Percentiles rank a stretch among this genome's conserved stretches.
These are phyloP conservation scores for Orussus abietinus DNA, from an alignment of 1,140 invertebrate species.

Conservation along the genomic window DNA sequence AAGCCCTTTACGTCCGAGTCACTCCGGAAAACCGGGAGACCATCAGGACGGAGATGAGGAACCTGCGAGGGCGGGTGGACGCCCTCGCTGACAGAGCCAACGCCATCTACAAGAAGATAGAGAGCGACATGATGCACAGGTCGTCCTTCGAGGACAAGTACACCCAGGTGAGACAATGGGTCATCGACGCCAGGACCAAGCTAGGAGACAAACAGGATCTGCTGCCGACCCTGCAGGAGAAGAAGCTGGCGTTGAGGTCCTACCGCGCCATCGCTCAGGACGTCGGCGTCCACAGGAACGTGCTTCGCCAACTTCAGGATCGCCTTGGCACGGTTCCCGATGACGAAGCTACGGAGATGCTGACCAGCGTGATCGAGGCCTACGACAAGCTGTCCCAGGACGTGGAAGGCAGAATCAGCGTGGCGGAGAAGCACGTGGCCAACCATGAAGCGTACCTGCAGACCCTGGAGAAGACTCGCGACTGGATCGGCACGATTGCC, in stretches of 20 bases:
- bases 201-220: slow-evolving; percentile 65
- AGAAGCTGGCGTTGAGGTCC: slow-evolving; percentile 76
- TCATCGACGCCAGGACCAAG: slow-evolving; percentile 69
- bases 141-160: slow-evolving; percentile 89
- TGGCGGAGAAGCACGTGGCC: slow-evolving; percentile 67
- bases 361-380: slow-evolving; percentile 65
- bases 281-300: slow-evolving; percentile 72
- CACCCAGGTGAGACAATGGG: slow-evolving; percentile 76
- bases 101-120: slow-evolving; percentile 78
- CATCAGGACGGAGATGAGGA: slow-evolving; percentile 76
- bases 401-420: slow-evolving; percentile 63
- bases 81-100: slow-evolving; percentile 78
- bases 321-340: slow-evolving; percentile 71
- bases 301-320: slow-evolving; percentile 73
- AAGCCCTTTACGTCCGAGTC: slow-evolving; percentile 81
- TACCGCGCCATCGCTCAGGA: slow-evolving; percentile 77
- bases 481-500: slow-evolving; percentile 70
- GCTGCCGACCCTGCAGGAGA: slow-evolving; percentile 74
- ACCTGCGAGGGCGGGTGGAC: slow-evolving; percentile 79
- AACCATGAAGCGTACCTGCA: slow-evolving; percentile 82
- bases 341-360: slow-evolving; percentile 67
- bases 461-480: slow-evolving; percentile 68
- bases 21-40: slow-evolving; percentile 80
- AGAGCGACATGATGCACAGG: slow-evolving; percentile 79
- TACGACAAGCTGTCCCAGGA: slow-evolving; percentile 67